Conservation (phyloP, 2,113 vertebrate genomes). For the Callopanchax toddi region DNA sequence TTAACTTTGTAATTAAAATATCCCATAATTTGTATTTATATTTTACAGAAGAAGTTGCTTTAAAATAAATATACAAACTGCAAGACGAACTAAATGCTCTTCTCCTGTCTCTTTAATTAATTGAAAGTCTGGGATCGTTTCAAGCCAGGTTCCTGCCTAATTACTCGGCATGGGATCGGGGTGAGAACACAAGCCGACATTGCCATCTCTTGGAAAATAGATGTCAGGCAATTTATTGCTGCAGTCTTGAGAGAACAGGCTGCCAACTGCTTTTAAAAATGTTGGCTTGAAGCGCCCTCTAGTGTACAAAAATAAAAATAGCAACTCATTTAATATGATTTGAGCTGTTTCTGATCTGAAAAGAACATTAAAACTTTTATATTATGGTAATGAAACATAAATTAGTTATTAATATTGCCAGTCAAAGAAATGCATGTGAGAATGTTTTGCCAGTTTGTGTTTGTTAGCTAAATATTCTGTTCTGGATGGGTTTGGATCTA, state of each 20-base stretch:
- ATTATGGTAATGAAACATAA: no score
- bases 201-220: constrained; percentile 66
- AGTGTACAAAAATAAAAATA: constrained; percentile 7
- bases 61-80: constrained; percentile 88
- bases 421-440: no score
- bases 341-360: no score
- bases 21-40: constrained; percentile 99
- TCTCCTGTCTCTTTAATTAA: constrained; percentile 24
- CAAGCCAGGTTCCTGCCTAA: constrained; percentile 34
- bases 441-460: no score
- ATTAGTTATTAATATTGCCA: no score
- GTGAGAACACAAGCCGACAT: constrained; percentile 23
- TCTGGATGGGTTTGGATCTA: no score
- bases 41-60: constrained; percentile 97
- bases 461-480: no score
- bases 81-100: constrained; percentile 84
- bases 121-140: constrained; percentile 1
- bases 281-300: constrained; percentile 42
- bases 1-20: constrained; percentile 99
- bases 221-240: constrained; percentile 12
- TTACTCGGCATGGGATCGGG: not conserved
- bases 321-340: not conserved
- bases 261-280: not conserved
- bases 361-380: no score
- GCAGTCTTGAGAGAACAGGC: constrained; percentile 1